phyloP scores from a whole-genome alignment of 2,797 vertebrate genomes.

The Clarias pachynema region DNA sequence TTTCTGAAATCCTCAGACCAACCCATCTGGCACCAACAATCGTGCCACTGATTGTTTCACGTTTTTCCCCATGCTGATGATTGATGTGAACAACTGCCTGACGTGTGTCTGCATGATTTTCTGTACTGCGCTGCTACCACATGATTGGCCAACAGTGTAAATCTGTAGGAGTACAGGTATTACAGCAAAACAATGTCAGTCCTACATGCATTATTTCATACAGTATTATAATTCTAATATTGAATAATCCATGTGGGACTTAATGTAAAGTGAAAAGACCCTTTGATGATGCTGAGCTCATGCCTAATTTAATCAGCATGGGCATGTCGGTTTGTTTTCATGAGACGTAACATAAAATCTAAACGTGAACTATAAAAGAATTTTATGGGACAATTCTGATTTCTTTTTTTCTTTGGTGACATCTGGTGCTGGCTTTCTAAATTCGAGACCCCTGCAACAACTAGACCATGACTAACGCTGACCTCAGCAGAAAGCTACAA shows the following conservation, averaged over 20 bases:
- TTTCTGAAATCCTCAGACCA: slow-evolving; percentile 4
- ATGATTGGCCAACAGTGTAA: background rate
- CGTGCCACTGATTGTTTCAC: background rate
- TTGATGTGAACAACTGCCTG: background rate
- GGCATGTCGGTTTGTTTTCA: background rate
- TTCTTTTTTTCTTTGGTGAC: background rate
- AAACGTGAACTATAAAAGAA: background rate
- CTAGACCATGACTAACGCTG: slow-evolving; percentile 29
- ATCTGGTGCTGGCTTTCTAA: slow-evolving; percentile 28
- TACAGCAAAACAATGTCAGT: background rate
- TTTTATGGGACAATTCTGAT: slow-evolving; percentile 19
- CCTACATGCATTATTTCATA: background rate
- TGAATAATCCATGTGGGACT: background rate
- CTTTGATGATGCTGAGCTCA: slow-evolving; percentile 5
- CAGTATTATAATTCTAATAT: background rate
- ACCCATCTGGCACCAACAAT: background rate
- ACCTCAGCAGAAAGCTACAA: slow-evolving; percentile 31
- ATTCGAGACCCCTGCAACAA: slow-evolving; percentile 4
- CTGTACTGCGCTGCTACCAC: background rate
- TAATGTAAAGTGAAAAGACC: background rate
- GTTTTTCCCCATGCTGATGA: background rate
- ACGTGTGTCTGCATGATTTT: background rate
- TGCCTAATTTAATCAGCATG: slow-evolving; percentile 27
- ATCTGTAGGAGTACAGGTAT: background rate
- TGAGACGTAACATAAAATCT: background rate